Base-by-base conservation (phyloP, 35 echinoderm and acorn worm genomes). In the Heliocidaris tuberculata region DNA sequence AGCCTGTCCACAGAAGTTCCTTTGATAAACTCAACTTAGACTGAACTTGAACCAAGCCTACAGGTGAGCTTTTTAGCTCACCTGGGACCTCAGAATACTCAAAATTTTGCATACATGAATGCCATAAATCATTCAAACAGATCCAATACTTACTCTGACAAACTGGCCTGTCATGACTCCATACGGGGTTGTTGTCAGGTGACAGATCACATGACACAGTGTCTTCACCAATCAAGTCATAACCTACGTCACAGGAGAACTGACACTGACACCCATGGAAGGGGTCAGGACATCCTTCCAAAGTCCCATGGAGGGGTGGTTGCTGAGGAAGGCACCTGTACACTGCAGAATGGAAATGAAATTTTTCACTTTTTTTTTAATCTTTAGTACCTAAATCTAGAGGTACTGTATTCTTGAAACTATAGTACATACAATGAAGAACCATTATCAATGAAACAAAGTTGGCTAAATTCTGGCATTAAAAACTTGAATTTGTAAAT, bases 161-260 rank as follows among this genome's bases (percentile, higher is more conserved):
- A 49, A 59, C 91, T n/a, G 91, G 91, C 30, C 48, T 30, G 29
- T 24, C 91, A 31, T 59, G 17, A 59, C 91, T 93, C 91, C 91
- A 93, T 13, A 93, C 91, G 3, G 91, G 91, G 17, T 8, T 13
- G 11, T 3, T 59, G 48, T 59, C 91, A 93, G 91, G 47, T 59
- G 91, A 93, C 91, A 93, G 17, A 11, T 93, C 91, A 93, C 91
- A 93, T 49, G 91, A 52, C 50, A 93, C 0, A 13, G 50, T 93
- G 32, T 32, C 91, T 52, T 49, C 9, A 9, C 91, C 91, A 52
- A 93, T 59, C 50, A 93, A 59, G 50, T 93, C 91, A 59, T 93
- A 93, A 31, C 91, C 91, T 93, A 93, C 50, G 24, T 93, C 91
- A 24, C 91, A 93, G 91, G 91, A 49, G 50, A 59, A 93, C 4